Evolutionary conservation across 2,113 vertebrate genomes (phyloP).

Genomic region (Scomber colias): DNA sequence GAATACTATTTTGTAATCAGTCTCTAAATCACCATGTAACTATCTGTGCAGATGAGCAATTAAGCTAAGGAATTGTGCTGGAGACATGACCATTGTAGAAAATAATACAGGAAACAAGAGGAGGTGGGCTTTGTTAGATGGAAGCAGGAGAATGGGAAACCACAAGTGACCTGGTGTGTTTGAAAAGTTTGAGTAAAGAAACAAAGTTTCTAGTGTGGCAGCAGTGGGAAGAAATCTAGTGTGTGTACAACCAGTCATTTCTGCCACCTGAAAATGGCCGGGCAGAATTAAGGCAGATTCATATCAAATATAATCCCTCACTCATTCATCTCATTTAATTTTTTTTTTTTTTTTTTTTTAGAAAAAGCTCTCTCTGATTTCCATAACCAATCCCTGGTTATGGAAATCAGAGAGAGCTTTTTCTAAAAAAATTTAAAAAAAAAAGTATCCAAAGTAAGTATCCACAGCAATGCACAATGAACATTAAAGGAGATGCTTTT

Average conservation of each 20-base stretch:
- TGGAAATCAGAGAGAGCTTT: no score
- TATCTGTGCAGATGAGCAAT: slow-evolving; percentile 28
- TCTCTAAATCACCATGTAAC: slow-evolving; percentile 33
- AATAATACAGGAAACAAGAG: slow-evolving; percentile 12
- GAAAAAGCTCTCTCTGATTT: neutral
- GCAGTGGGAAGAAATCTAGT: neutral
- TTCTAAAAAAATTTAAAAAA: no score
- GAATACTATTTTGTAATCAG: slow-evolving; percentile 38
- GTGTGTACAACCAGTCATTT: neutral
- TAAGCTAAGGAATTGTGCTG: slow-evolving; percentile 5
- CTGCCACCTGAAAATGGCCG: neutral
- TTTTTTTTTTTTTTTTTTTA: no score
- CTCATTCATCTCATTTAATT: no score
- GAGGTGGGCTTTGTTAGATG: neutral
- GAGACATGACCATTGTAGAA: slow-evolving; percentile 1
- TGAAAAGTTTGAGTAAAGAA: slow-evolving; percentile 5
- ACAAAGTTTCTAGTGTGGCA: neutral
- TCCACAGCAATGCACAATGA: neutral
- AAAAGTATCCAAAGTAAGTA: no score
- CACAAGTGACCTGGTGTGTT: neutral
- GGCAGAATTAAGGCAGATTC: no score
- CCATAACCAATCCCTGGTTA: no score
- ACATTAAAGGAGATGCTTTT: neutral
- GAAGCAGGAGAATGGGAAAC: neutral
- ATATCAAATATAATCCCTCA: no score